Evolutionary conservation across 2,888 invertebrate species (phyloP), one percentile per base, ranked within the genome.

Genomic region (Encarsia formosa): DNA sequence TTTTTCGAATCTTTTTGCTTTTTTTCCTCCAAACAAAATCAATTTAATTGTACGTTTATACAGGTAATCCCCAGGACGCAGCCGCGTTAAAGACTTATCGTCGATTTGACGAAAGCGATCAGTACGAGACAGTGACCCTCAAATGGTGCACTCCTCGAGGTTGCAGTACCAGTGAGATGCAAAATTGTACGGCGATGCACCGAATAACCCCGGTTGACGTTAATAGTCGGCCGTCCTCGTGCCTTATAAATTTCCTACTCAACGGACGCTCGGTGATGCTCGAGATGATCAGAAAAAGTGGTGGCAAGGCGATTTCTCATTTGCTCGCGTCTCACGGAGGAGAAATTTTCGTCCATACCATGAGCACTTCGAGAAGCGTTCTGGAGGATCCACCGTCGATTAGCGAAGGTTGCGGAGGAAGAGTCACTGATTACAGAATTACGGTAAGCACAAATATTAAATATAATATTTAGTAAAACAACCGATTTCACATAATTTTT

Each of bases 61-160:
- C 39, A 75, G 75, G 75, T 6, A 80, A 81, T 64, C 77, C 79
- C 0, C 77, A 77, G 31, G 88, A 88, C 29, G 79, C 82, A 1
- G 82, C 81, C 15, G 77, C 81, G 42, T 77, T 81, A 37, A 78
- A 82, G 41, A 84, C 85, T 18, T 81, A 84, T 1, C 84, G 87
- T 64, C 64, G 71, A 46, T 72, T 73, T 41, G 73, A 73, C 15
- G 86, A 87, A 63, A 88, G 87, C 0, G 78, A 83, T 1, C 84
- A 87, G 57, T 90, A 90, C 64, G 86, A 87, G 66, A 91, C 91
- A 0, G 85, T 92, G 0, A 93, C 92, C 1, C 79, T 98, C 3
- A 93, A 95, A 59, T 99, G 98, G 98, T 95, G 96, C 75, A 96
- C 97, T 0, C 97, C 97, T 0, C 79, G 95, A n/a, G 88, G 88